phyloP scores from a whole-genome alignment of 2,797 vertebrate species.

The Borostomias antarcticus region DNA sequence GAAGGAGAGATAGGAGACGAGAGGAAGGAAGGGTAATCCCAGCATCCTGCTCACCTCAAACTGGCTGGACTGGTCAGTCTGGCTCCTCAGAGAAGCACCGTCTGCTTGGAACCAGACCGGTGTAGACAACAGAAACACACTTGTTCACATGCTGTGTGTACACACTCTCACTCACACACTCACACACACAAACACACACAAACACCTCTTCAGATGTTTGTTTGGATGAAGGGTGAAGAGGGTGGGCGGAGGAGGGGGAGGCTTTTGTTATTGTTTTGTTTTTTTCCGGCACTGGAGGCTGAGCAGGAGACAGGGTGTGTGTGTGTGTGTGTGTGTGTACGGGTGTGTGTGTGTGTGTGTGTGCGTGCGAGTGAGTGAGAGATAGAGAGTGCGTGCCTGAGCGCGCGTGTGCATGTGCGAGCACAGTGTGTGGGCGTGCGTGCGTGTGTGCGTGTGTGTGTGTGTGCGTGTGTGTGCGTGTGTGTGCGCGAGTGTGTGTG shows the following conservation, averaged over 20 bases:
- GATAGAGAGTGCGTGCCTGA: too few relatives aligned
- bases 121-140: not conserved
- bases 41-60: conserved; percentile 35
- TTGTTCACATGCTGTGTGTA: too few relatives aligned
- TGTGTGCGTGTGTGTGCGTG: conserved; percentile 28
- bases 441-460: conserved; percentile 12
- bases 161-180: not conserved
- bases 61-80: conserved; percentile 13
- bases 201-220: conserved; percentile 27
- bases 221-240: conserved; percentile 43
- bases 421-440: too few relatives aligned
- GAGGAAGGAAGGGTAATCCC: not conserved
- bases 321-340: too few relatives aligned
- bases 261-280: conserved; percentile 60
- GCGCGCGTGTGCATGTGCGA: too few relatives aligned
- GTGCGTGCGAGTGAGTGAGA: too few relatives aligned
- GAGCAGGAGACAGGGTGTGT: not conserved
- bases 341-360: too few relatives aligned
- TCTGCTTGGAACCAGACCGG: not conserved
- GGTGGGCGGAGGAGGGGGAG: conserved; percentile 29
- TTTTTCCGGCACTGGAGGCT: conserved; percentile 26
- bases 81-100: not conserved
- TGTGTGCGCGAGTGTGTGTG: too few relatives aligned
- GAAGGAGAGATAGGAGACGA: not conserved
- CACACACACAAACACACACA: conserved; percentile 12